Evolutionary conservation across 2,797 vertebrate species (phyloP), one percentile per base, ranked within the genome.

Genomic region (Coccyzus lansbergi): DNA sequence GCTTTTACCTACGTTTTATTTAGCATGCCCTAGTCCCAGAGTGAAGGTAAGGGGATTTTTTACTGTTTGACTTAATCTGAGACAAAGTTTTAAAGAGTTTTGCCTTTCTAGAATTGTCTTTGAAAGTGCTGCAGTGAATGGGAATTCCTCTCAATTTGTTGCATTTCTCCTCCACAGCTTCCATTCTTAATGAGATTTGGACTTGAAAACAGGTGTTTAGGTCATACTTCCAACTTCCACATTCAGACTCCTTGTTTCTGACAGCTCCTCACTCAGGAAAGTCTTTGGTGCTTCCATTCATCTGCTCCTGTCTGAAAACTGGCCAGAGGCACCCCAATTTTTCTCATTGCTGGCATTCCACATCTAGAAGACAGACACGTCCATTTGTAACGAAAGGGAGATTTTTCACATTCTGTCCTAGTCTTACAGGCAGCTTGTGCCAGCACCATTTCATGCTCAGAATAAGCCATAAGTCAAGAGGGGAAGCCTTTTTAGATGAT

Each of bases 381-480:
- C 52, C 44, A 42, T 68, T 87, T 79, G 58, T 68, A 90, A 91
- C 5, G 48, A 87, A 69, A 67, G 26, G 34, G 49, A 87, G 74
- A 59, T 92, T 90, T 95, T 96, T 96, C 76, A 93, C 74, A 93
- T 83, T 70, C 67, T 93, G 70, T 33, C 33, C 77, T 80, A 60
- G 38, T 76, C 63, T 42, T 40, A 26, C 7, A 34, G 74, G 56
- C 44, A 52, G 62, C 55, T 53, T 80, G 44, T 95, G 94, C 95
- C 94, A 96, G 49, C 65, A 68, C 55, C 42, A 79, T 94, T 94
- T 92, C 85, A 87, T 94, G 88, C 89, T 93, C 68, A 67, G 92
- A 96, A 94, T 74, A 92, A 96, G 65, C 44, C 40, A 78, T 76
- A 93, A 97, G 95, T 94, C 79, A 87, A 86, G 83, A 95, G 56